Percentiles rank a stretch among this genome's conserved stretches.
Evolutionary conservation across 2,797 vertebrate species (phyloP).

Genomic region (Lepus townsendii): DNA sequence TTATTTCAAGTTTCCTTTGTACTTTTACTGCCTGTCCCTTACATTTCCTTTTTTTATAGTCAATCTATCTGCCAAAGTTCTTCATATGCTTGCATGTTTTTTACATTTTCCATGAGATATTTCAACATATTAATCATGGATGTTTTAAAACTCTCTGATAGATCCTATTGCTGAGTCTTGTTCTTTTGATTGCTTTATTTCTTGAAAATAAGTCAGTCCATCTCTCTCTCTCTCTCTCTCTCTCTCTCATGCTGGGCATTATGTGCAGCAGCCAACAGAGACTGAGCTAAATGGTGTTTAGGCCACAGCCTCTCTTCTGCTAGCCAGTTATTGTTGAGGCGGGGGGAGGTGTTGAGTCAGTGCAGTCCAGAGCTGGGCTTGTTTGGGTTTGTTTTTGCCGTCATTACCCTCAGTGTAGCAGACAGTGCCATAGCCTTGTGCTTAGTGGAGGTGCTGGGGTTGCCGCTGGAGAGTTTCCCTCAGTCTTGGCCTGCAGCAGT

Average conservation of each 20-base stretch:
- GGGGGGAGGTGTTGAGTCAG: not conserved
- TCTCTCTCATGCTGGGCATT: not conserved
- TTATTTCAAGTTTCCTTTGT: too few relatives aligned
- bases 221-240: not conserved
- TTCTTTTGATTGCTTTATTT: constrained; percentile 27
- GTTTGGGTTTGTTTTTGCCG: not conserved
- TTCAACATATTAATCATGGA: constrained; percentile 30
- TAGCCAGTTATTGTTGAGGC: not conserved
- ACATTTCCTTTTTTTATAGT: constrained; percentile 41
- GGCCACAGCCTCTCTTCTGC: not conserved
- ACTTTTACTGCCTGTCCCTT: not conserved
- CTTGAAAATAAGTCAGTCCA: not conserved
- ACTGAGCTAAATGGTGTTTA: not conserved
- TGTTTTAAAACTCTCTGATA: not conserved
- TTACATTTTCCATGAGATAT: constrained; percentile 23
- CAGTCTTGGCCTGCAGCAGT: not conserved
- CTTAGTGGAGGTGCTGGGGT: not conserved
- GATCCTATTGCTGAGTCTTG: not conserved
- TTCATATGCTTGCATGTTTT: not conserved
- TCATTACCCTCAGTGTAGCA: not conserved
- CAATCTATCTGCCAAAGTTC: constrained; percentile 11
- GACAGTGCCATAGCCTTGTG: not conserved
- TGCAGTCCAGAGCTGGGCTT: not conserved
- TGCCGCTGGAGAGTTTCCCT: not conserved
- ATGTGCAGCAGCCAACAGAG: not conserved